Conservation (phyloP, 1,140 invertebrate species). For the Neelides sp. region DNA sequence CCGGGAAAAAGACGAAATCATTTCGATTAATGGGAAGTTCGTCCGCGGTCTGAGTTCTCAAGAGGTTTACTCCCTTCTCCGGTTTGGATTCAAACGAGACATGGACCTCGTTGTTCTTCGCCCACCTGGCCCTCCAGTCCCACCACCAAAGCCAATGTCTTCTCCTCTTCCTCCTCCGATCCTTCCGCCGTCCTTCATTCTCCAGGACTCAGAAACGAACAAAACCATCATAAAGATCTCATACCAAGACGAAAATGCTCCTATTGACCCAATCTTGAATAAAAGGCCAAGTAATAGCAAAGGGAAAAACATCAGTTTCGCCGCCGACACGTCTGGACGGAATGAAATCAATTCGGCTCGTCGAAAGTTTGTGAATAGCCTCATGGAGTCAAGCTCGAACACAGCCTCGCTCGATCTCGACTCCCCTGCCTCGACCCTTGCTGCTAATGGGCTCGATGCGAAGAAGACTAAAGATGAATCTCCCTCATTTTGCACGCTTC, state of each 20-base stretch:
- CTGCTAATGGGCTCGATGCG: not conserved
- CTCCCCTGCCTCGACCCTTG: conserved; percentile 11
- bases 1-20: conserved; percentile 50
- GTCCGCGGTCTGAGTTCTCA: conserved; percentile 46
- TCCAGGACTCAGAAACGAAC: conserved; percentile 22
- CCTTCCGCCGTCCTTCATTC: conserved; percentile 10
- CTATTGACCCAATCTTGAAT: not conserved
- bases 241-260: conserved; percentile 15
- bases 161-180: conserved; percentile 11
- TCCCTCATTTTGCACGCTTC: conserved; percentile 35
- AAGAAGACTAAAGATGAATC: conserved; percentile 27
- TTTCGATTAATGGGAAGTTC: conserved; percentile 51
- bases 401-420: conserved; percentile 23
- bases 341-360: conserved; percentile 26
- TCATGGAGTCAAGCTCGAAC: conserved; percentile 28
- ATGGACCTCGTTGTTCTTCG: conserved; percentile 45
- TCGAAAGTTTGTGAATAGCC: conserved; percentile 27
- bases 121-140: conserved; percentile 12
- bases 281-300: not conserved
- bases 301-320: conserved; percentile 8
- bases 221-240: conserved; percentile 31
- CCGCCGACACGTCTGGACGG: conserved; percentile 10
- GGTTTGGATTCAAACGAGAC: conserved; percentile 36
- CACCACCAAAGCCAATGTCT: not conserved
- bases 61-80: conserved; percentile 47